These are phyloP conservation scores for Pelodiscus sinensis DNA, from an alignment of 2,113 vertebrate species.

Conservation along the genomic window DNA sequence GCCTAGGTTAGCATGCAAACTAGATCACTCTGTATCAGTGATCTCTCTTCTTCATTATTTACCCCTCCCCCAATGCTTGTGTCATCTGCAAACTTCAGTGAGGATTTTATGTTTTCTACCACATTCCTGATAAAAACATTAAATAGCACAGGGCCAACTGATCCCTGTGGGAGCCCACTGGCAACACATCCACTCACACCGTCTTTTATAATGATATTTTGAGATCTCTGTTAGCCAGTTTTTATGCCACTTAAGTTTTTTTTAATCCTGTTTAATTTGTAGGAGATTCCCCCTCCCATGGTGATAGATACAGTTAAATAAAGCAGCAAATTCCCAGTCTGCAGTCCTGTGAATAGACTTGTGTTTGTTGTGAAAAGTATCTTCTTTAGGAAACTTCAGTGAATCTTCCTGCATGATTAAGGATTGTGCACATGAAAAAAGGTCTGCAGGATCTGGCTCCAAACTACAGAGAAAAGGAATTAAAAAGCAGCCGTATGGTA, in stretches of 20 bases:
- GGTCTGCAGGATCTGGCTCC: background rate
- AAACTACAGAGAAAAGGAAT: background rate
- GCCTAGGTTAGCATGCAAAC: background rate
- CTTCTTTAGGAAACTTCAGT: background rate
- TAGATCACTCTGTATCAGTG: background rate
- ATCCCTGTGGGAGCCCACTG: background rate
- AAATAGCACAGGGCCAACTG: background rate
- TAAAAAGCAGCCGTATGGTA: background rate
- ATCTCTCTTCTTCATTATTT: background rate
- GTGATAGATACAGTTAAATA: background rate
- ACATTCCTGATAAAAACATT: background rate
- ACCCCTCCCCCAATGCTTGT: background rate
- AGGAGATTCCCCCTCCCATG: background rate
- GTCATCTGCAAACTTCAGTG: background rate
- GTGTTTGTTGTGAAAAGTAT: background rate
- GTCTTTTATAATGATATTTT: background rate
- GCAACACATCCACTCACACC: background rate
- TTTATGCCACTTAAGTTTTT: background rate
- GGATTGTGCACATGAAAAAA: background rate
- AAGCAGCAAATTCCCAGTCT: background rate
- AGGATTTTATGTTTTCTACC: background rate
- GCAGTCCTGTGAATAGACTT: background rate
- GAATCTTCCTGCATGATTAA: background rate
- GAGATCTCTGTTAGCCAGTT: background rate
- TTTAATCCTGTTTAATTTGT: background rate